Evolutionary conservation across 2,113 vertebrate species (phyloP).

Genomic region (Heteronetta atricapilla): DNA sequence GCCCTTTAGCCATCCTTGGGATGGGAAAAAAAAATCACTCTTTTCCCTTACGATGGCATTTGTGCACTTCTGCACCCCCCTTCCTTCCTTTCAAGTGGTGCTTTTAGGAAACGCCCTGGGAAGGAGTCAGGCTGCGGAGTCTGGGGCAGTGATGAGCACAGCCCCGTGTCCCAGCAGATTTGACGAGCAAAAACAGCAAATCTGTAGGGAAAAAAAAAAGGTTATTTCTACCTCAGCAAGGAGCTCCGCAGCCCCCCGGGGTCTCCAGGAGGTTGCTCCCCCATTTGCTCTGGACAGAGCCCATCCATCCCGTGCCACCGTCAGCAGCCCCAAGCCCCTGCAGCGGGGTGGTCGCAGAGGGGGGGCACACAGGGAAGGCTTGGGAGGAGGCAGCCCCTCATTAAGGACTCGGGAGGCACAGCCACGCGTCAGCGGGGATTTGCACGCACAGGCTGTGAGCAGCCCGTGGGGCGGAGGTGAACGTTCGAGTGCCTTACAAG

Average conservation of each 20-base stretch:
- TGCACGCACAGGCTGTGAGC: neutral
- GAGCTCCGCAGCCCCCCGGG: neutral
- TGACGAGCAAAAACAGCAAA: neutral
- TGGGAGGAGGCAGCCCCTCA: neutral
- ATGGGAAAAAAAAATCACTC: neutral
- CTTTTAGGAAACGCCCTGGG: neutral
- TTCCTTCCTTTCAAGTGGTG: neutral
- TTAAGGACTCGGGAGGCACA: neutral
- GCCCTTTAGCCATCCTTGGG: neutral
- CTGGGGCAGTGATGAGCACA: neutral
- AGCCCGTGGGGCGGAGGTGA: neutral
- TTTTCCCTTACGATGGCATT: neutral
- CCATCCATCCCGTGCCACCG: no score
- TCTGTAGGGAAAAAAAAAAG: neutral
- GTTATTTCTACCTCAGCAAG: neutral
- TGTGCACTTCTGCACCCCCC: neutral
- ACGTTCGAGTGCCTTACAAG: neutral
- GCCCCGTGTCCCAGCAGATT: neutral
- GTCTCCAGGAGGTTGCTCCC: no score
- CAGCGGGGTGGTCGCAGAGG: fast-evolving
- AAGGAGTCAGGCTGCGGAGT: neutral
- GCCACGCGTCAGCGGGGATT: neutral
- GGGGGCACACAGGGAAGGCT: neutral
- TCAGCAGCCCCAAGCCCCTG: no score
- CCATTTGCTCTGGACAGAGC: no score